These are phyloP conservation scores for Stegostoma tigrinum DNA, from an alignment of 2,113 vertebrate genomes.

Conservation along the genomic window DNA sequence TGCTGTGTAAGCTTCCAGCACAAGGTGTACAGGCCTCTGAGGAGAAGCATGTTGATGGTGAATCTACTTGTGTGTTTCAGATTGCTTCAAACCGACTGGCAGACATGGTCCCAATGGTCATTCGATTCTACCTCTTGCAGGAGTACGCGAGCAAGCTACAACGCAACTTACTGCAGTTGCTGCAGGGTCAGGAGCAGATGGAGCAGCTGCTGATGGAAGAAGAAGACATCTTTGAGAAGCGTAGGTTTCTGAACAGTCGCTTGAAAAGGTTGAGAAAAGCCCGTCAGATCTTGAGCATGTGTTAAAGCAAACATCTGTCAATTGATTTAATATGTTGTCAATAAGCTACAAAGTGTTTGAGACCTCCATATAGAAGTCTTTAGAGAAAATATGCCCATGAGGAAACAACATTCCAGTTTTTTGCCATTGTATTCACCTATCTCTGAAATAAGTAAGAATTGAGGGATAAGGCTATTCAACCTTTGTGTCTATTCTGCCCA, in stretches of 20 bases:
- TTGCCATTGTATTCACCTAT: not conserved
- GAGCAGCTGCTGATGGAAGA: constrained; percentile 31
- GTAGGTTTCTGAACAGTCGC: not conserved
- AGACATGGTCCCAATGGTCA: constrained; percentile 33
- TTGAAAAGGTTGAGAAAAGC: constrained; percentile 29
- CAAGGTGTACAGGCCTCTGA: too few species aligned
- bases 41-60: not conserved
- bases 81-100: constrained; percentile 37
- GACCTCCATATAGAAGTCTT: not conserved
- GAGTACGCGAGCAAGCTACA: constrained; percentile 12
- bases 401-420: not conserved
- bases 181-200: not conserved
- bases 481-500: not conserved
- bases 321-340: not conserved
- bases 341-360: not conserved
- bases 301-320: not conserved
- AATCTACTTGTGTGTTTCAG: not conserved
- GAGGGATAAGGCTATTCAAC: not conserved
- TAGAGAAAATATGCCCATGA: not conserved
- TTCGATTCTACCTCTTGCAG: constrained; percentile 33
- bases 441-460: not conserved
- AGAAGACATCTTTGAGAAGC: constrained; percentile 11
- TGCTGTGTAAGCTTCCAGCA: not conserved
- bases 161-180: not conserved
- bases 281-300: not conserved